Percentiles rank a stretch among this genome's conserved stretches.
Conservation (phyloP, 2,113 vertebrate species). For the Zingel zingel region DNA sequence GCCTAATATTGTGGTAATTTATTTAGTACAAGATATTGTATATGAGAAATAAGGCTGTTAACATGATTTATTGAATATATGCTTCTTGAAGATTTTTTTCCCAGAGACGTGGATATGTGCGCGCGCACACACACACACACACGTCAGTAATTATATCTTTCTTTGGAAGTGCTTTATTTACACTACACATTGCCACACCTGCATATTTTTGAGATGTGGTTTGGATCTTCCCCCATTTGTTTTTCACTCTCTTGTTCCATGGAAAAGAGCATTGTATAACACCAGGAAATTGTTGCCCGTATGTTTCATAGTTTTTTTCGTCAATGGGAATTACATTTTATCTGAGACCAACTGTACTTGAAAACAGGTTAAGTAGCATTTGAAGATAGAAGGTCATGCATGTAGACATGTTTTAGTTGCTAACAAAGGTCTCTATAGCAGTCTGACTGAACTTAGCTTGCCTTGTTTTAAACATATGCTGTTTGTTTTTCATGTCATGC, state of each 20-base stretch:
- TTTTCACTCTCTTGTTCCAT: not conserved
- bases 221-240: not conserved
- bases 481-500: not conserved
- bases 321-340: not conserved
- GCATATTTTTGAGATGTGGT: not conserved
- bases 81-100: too few relatives aligned
- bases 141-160: not conserved
- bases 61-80: too few relatives aligned
- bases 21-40: too few relatives aligned
- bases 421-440: not conserved
- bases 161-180: not conserved
- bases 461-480: not conserved
- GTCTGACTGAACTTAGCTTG: not conserved
- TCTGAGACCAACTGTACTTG: not conserved
- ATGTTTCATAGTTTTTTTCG: too few relatives aligned
- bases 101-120: too few relatives aligned
- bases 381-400: too few relatives aligned
- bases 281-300: not conserved
- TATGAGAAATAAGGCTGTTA: not conserved
- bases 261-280: not conserved
- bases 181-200: not conserved
- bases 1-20: too few relatives aligned
- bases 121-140: too few relatives aligned
- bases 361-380: not conserved
- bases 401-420: not conserved